Conservation (phyloP, 1,140 invertebrate genomes). For the Plutomurus gul region DNA sequence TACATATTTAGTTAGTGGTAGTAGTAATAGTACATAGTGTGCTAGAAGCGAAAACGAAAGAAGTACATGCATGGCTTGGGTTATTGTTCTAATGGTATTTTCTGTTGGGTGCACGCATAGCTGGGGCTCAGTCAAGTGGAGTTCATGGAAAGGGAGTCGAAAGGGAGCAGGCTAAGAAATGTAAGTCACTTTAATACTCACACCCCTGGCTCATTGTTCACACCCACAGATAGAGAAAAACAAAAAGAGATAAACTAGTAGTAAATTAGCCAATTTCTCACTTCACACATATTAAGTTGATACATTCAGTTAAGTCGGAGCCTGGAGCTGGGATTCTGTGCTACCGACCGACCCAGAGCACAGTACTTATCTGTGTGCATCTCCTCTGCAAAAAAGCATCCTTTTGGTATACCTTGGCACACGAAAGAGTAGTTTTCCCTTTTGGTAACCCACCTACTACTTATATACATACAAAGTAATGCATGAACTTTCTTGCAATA, state of each 20-base stretch:
- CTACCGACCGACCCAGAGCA: too few species aligned
- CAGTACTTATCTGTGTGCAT: too few species aligned
- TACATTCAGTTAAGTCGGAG: neutral
- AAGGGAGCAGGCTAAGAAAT: neutral
- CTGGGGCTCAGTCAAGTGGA: too few species aligned
- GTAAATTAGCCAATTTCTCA: conserved; percentile 48
- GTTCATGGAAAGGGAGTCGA: neutral
- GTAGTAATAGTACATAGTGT: too few species aligned
- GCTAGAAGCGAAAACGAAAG: too few species aligned
- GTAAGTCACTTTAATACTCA: neutral
- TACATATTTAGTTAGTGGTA: too few species aligned
- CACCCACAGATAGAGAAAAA: conserved; percentile 22
- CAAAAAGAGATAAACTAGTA: conserved; percentile 45
- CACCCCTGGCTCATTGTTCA: neutral
- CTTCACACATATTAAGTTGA: conserved; percentile 45
- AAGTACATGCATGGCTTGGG: too few species aligned
- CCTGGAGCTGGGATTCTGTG: neutral
- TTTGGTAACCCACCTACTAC: neutral
- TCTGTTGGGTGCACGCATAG: too few species aligned
- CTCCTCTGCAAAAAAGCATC: neutral
- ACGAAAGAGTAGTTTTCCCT: too few species aligned
- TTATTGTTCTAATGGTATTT: too few species aligned
- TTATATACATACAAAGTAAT: neutral
- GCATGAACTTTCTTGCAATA: neutral
- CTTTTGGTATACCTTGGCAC: neutral